These are phyloP conservation scores for Globodera rostochiensis DNA, from an alignment of 1,140 invertebrate species.

Conservation along the genomic window DNA sequence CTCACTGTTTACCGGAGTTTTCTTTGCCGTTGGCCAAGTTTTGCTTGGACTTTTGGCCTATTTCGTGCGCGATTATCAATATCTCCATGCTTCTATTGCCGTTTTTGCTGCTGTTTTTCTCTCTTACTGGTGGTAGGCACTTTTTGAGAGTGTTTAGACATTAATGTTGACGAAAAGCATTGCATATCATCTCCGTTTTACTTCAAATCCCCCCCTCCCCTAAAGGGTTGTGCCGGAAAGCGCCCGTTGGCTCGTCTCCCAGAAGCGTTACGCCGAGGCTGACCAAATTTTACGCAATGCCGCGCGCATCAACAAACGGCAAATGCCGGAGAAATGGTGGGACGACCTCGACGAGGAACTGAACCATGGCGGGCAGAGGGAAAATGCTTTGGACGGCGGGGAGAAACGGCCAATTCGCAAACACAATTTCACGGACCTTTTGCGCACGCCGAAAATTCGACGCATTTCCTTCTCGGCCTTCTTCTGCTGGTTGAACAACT, in stretches of 20 bases:
- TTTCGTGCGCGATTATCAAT: conserved; percentile 66
- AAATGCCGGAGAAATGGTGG: conserved; percentile 62
- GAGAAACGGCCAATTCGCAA: conserved; percentile 21
- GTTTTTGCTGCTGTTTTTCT: conserved; percentile 59
- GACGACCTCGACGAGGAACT: conserved; percentile 48
- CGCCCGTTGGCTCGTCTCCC: conserved; percentile 66
- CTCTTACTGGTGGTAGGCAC: conserved; percentile 62
- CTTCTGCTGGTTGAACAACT: conserved; percentile 42
- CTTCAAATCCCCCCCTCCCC: background rate
- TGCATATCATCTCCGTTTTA: background rate
- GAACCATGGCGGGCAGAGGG: conserved; percentile 1
- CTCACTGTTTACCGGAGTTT: conserved; percentile 67
- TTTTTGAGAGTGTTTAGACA: conserved; percentile 24
- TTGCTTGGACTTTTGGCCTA: conserved; percentile 66
- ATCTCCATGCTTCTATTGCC: conserved; percentile 66
- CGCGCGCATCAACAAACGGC: conserved; percentile 56
- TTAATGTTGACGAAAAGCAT: background rate
- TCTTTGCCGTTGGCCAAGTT: conserved; percentile 67
- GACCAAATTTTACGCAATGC: conserved; percentile 61
- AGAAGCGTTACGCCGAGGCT: conserved; percentile 60
- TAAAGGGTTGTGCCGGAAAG: conserved; percentile 66
- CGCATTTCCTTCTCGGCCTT: conserved; percentile 46
- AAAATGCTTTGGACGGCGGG: conserved; percentile 14
- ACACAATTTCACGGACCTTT: conserved; percentile 56
- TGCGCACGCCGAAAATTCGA: conserved; percentile 58